A percentile compares a stretch with the other conserved stretches of the same genome.
phyloP scores from a whole-genome alignment of 2,113 vertebrate species.

The Holacanthus passer region DNA sequence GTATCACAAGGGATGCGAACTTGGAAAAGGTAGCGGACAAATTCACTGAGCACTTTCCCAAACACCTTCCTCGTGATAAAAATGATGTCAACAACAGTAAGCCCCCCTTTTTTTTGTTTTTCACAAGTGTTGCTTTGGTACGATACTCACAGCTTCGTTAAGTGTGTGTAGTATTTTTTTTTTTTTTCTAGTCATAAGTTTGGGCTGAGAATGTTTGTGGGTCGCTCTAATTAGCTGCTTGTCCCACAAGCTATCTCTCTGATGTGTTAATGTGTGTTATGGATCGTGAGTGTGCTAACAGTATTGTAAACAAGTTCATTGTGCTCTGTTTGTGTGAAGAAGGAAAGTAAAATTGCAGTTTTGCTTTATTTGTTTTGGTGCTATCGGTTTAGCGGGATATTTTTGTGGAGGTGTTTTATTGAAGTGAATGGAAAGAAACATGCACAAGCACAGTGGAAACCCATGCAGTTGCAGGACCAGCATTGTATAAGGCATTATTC shows the following conservation, averaged over 20 bases:
- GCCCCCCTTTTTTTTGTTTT: background rate
- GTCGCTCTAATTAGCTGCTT: conserved; percentile 67
- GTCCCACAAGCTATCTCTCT: conserved; percentile 63
- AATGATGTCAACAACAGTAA: background rate
- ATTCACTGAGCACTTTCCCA: conserved; percentile 4
- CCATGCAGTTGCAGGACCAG: background rate
- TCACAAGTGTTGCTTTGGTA: conserved; percentile 18
- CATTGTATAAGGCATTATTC: too few species aligned
- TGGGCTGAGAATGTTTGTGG: conserved; percentile 55
- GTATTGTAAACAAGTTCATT: conserved; percentile 60
- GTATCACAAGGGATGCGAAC: background rate
- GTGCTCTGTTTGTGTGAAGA: conserved; percentile 22
- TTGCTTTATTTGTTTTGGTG: conserved; percentile 5
- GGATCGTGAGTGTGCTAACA: conserved; percentile 35
- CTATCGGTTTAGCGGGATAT: background rate
- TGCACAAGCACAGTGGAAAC: background rate
- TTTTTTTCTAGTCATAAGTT: conserved; percentile 49
- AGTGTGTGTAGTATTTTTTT: conserved; percentile 39
- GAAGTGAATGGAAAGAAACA: conserved; percentile 10
- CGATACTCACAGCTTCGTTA: conserved; percentile 39
- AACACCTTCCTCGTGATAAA: background rate
- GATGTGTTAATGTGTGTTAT: conserved; percentile 65
- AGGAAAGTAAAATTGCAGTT: conserved; percentile 15
- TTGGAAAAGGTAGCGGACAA: conserved; percentile 12
- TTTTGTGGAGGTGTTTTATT: conserved; percentile 2